Evolutionary conservation across 2,888 invertebrate species (phyloP), one percentile per base, ranked within the genome.

Genomic region (Rhyacophila evoluta): DNA sequence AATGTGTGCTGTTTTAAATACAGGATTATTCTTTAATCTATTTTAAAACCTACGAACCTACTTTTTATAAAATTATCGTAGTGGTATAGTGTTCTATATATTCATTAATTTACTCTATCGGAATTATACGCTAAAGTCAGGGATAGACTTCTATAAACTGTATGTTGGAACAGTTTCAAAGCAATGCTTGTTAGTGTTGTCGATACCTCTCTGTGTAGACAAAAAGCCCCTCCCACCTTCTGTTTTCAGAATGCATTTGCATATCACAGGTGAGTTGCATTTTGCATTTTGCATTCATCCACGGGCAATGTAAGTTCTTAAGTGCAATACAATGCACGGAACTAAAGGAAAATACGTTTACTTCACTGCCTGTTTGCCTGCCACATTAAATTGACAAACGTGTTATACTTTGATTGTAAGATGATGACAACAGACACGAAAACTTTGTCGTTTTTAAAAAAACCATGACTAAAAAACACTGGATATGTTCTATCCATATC

Each of bases 241-340:
- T 72, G 74, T 74, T 39, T 74, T 41, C 28, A 39, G 11, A 37
- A 33, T 33, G 25, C 78, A 79, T 81, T 81, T 79, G 81, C 81
- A 81, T 81, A 78, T 81, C 79, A 79, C 78, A 79, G 75, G 81
- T 73, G 74, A 70, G 38, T 72, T 72, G 37, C 67, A 72, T 79
- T 77, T 76, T 81, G 72, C 79, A 73, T 33, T 33, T 19, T 25
- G 10, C 55, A 55, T 55, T 55, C 55, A 55, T 78, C 33, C 15
- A 75, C 72, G 29, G 36, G 78, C 74, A 70, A 73, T 55, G 76
- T 73, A 77, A 74, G 70, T 74, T 74, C 39, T 68, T 36, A 36
- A 29, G 29, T 68, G 79, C 73, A 72, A 33, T 71, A 39, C 73
- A 76, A 71, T 79, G 38, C 37, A 28, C 38, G 27, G 38, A 39